Evolutionary conservation across 2,797 vertebrate species (phyloP), one percentile per base, ranked within the genome.

Genomic region (Trematomus bernacchii): DNA sequence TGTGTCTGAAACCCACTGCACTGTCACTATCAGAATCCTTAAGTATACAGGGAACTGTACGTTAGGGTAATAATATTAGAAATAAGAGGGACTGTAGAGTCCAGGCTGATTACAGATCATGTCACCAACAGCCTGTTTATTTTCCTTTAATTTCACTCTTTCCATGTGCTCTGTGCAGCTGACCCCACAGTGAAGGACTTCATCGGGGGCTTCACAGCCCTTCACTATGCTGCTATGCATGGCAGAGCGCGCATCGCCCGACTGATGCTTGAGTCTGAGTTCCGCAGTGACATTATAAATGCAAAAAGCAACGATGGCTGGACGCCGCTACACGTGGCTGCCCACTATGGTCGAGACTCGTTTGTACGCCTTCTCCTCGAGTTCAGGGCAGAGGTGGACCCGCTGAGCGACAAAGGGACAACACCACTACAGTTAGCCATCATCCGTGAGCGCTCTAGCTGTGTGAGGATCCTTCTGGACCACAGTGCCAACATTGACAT

Each of bases 301-400:
- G 98, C 98, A 12, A 99, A 99, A 88, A 99, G 98, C 94, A 99
- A 98, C 3, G 98, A 99, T 1, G 98, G 98, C 76, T 99, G 98
- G 98, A 99, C 98, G 10, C 97, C 98, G 23, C 94, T 99, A 60
- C 98, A 99, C 0, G 98, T 99, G 90, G 98, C 98, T 0, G 98
- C 98, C n/a, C 97, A 99, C 93, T 99, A 99, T 0, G 98, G 98
- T 44, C 95, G 98, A 6, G 98, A 99, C 93, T 99, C 98, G 0
- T 99, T 99, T 14, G 98, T 99, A 60, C 96, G 97, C 3, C 97
- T 99, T 72, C 96, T 99, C 4, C 93, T 99, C 67, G 98, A 99
- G 95, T 99, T 99, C 95, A 96, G 96, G 91, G 98, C 98, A 0
- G 97, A 97, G 86, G 98, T 99, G 68, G 98, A 99, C 91, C 98